Evolutionary conservation across 1,140 invertebrate genomes (phyloP).

Genomic region (Andricus grossulariae): DNA sequence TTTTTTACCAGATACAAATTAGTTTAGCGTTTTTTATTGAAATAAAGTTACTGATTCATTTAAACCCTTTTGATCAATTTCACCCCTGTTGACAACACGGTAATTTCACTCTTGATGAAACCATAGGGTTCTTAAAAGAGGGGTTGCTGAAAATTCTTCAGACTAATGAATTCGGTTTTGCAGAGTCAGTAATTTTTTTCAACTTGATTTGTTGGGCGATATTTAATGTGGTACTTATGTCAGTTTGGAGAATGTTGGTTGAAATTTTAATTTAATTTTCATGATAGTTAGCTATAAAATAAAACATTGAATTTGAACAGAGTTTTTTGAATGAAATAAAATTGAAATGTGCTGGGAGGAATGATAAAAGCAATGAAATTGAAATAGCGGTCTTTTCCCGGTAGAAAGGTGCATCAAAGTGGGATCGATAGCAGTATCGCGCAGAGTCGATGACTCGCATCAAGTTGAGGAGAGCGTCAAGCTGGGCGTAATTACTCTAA

Average conservation of each 20-base stretch:
- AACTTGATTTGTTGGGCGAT: neutral
- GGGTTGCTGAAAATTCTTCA: constrained; percentile 23
- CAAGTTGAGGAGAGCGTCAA: constrained; percentile 24
- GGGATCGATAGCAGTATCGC: constrained; percentile 28
- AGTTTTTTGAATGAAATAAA: neutral
- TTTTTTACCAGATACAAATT: no score
- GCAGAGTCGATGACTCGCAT: constrained; percentile 31
- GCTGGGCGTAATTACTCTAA: constrained; percentile 22
- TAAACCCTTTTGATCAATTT: constrained; percentile 16
- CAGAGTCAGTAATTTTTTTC: neutral
- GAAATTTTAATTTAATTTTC: no score
- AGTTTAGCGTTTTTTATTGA: neutral
- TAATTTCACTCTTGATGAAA: constrained; percentile 26
- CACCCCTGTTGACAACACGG: constrained; percentile 27
- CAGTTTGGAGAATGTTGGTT: no score
- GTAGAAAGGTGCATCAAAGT: neutral
- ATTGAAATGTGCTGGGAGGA: neutral
- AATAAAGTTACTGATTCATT: constrained; percentile 27
- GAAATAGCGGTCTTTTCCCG: neutral
- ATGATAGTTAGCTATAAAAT: neutral
- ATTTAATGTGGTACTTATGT: no score
- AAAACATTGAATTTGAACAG: neutral
- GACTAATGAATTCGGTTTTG: constrained; percentile 2
- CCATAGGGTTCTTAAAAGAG: constrained; percentile 13
- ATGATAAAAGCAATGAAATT: neutral